Evolutionary conservation across 2,113 vertebrate genomes (phyloP).

Genomic region (Puma concolor): DNA sequence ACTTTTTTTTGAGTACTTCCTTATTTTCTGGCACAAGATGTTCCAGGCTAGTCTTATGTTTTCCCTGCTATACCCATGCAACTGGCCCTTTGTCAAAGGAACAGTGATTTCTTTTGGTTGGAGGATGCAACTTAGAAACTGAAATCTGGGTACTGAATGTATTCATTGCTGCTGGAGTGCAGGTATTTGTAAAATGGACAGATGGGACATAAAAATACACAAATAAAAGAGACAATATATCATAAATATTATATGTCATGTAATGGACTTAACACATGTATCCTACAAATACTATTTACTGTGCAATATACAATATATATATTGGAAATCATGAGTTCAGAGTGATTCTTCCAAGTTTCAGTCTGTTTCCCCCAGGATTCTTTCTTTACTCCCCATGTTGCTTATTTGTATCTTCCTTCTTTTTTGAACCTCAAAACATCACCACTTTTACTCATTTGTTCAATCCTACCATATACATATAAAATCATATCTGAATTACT

Average conservation of each 20-base stretch:
- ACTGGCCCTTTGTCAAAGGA: not conserved
- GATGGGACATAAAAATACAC: not conserved
- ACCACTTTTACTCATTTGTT: not conserved
- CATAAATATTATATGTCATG: not conserved
- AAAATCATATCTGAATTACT: conserved; percentile 21
- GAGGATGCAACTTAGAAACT: conserved; percentile 28
- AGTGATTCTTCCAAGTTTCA: not conserved
- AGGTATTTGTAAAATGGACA: not conserved
- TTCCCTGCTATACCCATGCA: not conserved
- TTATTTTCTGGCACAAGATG: not conserved
- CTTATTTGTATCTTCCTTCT: not conserved
- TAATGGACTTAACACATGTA: not conserved
- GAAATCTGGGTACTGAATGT: not conserved
- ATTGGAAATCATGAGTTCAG: not conserved
- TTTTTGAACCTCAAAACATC: not conserved
- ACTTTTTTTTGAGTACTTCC: not conserved
- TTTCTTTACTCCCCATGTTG: not conserved
- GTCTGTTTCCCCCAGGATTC: not conserved
- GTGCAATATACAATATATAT: not conserved
- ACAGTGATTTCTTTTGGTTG: conserved; percentile 10
- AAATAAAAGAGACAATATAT: not conserved
- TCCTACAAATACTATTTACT: not conserved
- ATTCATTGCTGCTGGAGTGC: not conserved
- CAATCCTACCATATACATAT: not conserved
- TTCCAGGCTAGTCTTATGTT: not conserved